Evolutionary conservation across 92 coral and sea anemone species (phyloP), one percentile per base, ranked within the genome.

Genomic region (Porites evermanni): DNA sequence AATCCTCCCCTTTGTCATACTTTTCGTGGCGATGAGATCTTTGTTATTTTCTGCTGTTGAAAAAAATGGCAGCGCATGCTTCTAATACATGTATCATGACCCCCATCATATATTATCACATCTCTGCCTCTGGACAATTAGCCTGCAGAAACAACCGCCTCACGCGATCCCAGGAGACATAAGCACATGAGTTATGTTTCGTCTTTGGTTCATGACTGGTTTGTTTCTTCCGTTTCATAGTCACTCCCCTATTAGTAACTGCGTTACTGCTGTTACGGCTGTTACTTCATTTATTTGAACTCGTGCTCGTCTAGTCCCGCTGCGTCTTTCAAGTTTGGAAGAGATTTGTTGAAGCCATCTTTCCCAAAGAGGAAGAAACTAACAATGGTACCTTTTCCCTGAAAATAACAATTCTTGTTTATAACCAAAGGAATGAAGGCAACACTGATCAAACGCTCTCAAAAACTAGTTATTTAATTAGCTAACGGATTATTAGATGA

Each of bases 301-400:
- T 84, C 88, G 64, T 84, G 88, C 29, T 84, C 88, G 3, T 73
- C 72, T 1, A 84, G 58, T 24, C 65, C 2, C 1, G 88, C 88
- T 2, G 88, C 88, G 11, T 84, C 88, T 54, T n/a, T 67, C 12
- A 90, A 66, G 77, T 85, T 86, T 0, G 98, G 98, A 7, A 94
- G 91, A 38, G 92, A 78, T 79, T 94, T 90, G 86, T 85, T 77
- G 77, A 92, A 94, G 12, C 95, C 95, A 56, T 88, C 94, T 84
- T 94, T 92, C 6, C 99, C 95, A 60, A 78, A 80, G n/a, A 96
- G 85, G 81, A 95, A 96, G 80, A 91, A 96, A 12, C 98, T 96
- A 17, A 86, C 84, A 71, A 94, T 81, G 12, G 86, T 76, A 18
- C 98, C 98, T 91, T 96, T 95, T 17, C 98, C 99, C 98, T 96